These are phyloP conservation scores for Cairina moschata DNA, from an alignment of 2,113 vertebrate species.

Conservation along the genomic window DNA sequence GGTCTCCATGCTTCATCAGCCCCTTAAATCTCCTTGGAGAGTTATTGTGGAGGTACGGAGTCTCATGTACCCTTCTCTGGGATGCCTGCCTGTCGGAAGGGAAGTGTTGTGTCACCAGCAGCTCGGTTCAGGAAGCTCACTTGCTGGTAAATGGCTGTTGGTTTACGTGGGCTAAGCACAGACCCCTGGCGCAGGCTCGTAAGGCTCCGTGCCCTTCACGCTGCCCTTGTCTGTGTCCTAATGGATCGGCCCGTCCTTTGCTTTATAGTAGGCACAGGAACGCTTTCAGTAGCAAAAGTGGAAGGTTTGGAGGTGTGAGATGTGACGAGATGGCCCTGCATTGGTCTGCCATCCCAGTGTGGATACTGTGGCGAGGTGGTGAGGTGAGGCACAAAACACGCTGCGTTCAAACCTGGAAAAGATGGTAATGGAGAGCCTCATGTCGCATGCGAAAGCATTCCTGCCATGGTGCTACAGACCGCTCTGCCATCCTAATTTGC, in stretches of 20 bases:
- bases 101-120: not conserved
- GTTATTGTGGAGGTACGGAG: not conserved
- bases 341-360: not conserved
- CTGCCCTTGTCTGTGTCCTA: not conserved
- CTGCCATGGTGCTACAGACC: conserved; percentile 20
- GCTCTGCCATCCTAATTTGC: conserved; percentile 58
- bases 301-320: not conserved
- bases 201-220: not conserved
- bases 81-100: not conserved
- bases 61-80: not conserved
- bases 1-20: not conserved
- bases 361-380: not conserved
- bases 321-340: not conserved
- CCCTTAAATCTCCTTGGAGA: not conserved
- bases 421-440: not conserved
- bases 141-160: not conserved
- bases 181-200: not conserved
- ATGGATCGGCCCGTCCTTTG: not conserved
- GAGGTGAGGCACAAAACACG: not conserved
- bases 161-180: not conserved
- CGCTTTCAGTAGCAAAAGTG: not conserved
- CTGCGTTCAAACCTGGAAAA: not conserved
- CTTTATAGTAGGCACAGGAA: not conserved
- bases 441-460: conserved; percentile 26
- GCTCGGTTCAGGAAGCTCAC: not conserved